Evolutionary conservation across 2,888 invertebrate genomes (phyloP).

Genomic region (Lithophane socia): DNA sequence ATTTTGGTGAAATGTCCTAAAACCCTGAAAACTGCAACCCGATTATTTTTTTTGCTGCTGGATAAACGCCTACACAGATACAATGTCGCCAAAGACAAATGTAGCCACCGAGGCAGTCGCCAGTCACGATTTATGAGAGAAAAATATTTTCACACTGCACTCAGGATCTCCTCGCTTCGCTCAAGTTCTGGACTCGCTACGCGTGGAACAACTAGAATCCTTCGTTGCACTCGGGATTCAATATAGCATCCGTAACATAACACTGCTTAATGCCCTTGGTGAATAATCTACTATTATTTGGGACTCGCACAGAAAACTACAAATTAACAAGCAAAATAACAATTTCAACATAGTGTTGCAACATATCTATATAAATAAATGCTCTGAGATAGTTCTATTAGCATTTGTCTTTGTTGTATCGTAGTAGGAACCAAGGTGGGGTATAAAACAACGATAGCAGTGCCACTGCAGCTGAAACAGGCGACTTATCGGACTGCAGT

Average conservation of each 20-base stretch:
- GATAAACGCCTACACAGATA: background rate
- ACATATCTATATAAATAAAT: background rate
- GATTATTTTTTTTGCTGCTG: too few relatives aligned
- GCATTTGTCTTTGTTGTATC: background rate
- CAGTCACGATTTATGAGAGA: background rate
- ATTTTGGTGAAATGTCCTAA: background rate
- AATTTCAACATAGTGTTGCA: background rate
- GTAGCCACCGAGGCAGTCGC: too few relatives aligned
- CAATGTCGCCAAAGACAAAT: background rate
- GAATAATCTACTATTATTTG: background rate
- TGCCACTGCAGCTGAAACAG: slow-evolving; percentile 75
- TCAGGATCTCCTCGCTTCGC: background rate
- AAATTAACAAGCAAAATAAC: background rate
- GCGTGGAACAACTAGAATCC: background rate
- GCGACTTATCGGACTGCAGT: slow-evolving; percentile 81
- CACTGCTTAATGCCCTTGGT: background rate
- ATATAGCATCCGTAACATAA: background rate
- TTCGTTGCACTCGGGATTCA: background rate
- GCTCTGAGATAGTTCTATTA: background rate
- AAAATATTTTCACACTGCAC: background rate
- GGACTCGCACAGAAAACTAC: background rate
- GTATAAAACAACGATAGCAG: slow-evolving; percentile 79
- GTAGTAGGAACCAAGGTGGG: slow-evolving; percentile 66
- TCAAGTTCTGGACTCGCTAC: too few relatives aligned
- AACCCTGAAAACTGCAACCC: too few relatives aligned